Conservation (phyloP, 2,113 vertebrate species). For the Percina caprodes region DNA sequence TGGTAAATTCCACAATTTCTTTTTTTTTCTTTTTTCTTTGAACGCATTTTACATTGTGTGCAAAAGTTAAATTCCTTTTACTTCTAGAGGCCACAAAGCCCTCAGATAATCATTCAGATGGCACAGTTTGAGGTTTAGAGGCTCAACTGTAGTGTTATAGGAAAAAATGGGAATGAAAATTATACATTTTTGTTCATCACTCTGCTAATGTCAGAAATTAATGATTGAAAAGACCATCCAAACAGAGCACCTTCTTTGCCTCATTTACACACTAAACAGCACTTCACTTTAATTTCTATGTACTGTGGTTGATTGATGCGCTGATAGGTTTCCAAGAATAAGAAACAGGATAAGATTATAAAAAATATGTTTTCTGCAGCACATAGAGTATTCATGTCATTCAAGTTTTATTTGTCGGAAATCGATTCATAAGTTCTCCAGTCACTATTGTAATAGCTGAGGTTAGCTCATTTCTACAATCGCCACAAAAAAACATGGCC, state of each 20-base stretch:
- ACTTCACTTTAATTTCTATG: not conserved
- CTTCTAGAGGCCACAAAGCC: not conserved
- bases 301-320: not conserved
- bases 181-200: constrained; percentile 10
- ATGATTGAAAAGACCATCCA: not conserved
- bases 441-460: constrained; percentile 27
- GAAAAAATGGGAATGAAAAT: not conserved
- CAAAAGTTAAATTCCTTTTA: not conserved
- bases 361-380: not conserved
- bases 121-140: not conserved
- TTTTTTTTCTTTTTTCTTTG: no score
- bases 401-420: constrained; percentile 7
- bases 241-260: constrained; percentile 2
- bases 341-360: not conserved
- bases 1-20: no score
- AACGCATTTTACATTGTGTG: no score
- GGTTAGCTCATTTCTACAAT: constrained; percentile 56
- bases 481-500: constrained; percentile 58
- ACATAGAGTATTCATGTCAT: not conserved
- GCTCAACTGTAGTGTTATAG: not conserved
- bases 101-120: not conserved
- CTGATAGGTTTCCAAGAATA: constrained; percentile 10
- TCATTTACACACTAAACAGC: constrained; percentile 1
- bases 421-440: constrained; percentile 31
- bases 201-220: not conserved